These are phyloP conservation scores for Dermolepida albohirtum DNA, from an alignment of 2,888 invertebrate genomes.

Conservation along the genomic window DNA sequence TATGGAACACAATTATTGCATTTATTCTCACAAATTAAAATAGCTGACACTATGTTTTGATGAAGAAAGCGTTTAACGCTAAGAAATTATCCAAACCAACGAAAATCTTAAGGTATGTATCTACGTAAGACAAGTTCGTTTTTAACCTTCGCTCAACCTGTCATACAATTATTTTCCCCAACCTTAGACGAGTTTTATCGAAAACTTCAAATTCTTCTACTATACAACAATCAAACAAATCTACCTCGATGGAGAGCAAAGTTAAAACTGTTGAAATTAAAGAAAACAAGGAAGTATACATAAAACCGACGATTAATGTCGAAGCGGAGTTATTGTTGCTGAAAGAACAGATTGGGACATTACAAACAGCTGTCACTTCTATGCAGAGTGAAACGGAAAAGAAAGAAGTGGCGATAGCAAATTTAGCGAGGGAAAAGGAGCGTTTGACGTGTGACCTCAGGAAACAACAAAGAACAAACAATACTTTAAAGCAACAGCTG, in stretches of 20 bases:
- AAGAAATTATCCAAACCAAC: slow-evolving; percentile 55
- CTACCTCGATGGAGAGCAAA: slow-evolving; percentile 35
- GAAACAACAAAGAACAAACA: slow-evolving; percentile 66
- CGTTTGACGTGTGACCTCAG: slow-evolving; percentile 66
- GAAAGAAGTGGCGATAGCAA: slow-evolving; percentile 67
- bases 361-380: slow-evolving; percentile 64
- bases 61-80: slow-evolving; percentile 54
- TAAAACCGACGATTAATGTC: slow-evolving; percentile 41
- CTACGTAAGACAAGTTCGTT: not conserved
- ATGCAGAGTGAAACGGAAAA: slow-evolving; percentile 66
- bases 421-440: slow-evolving; percentile 67
- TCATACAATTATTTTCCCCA: slow-evolving; percentile 9
- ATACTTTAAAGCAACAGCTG: slow-evolving; percentile 68
- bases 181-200: slow-evolving; percentile 45
- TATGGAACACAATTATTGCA: slow-evolving; percentile 32
- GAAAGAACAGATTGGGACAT: slow-evolving; percentile 63
- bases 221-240: slow-evolving; percentile 22
- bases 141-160: not conserved
- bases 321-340: slow-evolving; percentile 58
- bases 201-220: slow-evolving; percentile 42
- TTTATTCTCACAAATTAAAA: slow-evolving; percentile 16
- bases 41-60: slow-evolving; percentile 44
- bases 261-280: slow-evolving; percentile 4
- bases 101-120: slow-evolving; percentile 56
- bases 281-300: slow-evolving; percentile 10